phyloP scores from a whole-genome alignment of 1,140 invertebrate species.

The Colletes latitarsis region DNA sequence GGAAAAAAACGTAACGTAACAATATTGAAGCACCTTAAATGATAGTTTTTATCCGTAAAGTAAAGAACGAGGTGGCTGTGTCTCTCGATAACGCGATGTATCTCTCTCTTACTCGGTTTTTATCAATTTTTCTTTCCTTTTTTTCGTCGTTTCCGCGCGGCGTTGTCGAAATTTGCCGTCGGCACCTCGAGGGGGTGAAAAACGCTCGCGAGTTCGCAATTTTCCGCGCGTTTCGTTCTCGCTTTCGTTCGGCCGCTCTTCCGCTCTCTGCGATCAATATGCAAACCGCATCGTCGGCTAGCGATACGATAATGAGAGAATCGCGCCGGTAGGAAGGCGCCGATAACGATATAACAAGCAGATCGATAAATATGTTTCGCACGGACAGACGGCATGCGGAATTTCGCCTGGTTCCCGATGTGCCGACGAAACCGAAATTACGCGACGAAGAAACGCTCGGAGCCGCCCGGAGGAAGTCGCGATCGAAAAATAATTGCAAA shows the following conservation, averaged over 20 bases:
- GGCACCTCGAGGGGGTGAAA: no score
- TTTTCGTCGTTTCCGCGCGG: not conserved
- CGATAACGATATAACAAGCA: constrained; percentile 27
- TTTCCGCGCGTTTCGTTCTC: not conserved
- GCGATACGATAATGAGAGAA: constrained; percentile 16
- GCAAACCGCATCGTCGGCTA: constrained; percentile 14
- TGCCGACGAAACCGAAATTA: constrained; percentile 3
- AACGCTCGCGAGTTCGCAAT: not conserved
- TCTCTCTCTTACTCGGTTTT: not conserved
- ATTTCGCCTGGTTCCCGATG: not conserved
- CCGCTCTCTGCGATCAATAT: constrained; percentile 20
- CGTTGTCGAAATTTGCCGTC: not conserved
- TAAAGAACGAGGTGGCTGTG: constrained; percentile 25
- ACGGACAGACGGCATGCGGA: not conserved
- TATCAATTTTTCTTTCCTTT: not conserved
- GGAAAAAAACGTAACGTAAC: constrained; percentile 68
- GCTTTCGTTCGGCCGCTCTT: not conserved
- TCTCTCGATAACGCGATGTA: constrained; percentile 16
- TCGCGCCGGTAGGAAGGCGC: constrained; percentile 1
- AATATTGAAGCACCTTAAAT: constrained; percentile 76
- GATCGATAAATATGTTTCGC: constrained; percentile 33
- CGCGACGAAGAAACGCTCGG: not conserved
- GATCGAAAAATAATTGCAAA: not conserved
- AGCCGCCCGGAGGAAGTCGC: not conserved
- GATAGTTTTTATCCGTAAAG: constrained; percentile 66